A percentile compares a stretch with the other conserved stretches of the same genome.
Evolutionary conservation across 2,113 vertebrate species (phyloP).

Genomic region (Motacilla alba): DNA sequence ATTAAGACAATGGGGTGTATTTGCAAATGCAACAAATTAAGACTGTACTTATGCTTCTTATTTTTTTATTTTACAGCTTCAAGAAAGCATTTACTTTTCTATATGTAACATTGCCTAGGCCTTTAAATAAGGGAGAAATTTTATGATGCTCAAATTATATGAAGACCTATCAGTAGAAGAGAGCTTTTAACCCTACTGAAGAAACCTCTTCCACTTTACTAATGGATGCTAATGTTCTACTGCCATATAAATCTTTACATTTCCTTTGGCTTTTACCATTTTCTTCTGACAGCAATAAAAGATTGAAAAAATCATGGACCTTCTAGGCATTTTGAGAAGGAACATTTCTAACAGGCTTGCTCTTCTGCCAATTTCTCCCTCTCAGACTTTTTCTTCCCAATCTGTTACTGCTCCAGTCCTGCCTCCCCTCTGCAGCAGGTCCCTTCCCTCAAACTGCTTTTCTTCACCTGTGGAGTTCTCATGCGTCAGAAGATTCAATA

Average conservation of each 20-base stretch:
- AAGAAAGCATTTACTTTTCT: neutral
- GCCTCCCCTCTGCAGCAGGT: neutral
- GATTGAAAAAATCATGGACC: neutral
- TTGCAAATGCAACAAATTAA: neutral
- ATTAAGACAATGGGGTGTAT: neutral
- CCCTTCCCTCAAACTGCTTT: neutral
- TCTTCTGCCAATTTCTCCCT: neutral
- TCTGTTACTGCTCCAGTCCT: neutral
- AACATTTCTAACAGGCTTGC: neutral
- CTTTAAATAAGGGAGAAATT: neutral
- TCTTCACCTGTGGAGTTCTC: neutral
- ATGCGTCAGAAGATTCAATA: neutral
- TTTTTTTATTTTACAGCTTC: neutral
- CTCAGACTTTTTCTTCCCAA: neutral
- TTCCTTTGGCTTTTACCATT: neutral
- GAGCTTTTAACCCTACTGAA: neutral
- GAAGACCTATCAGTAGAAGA: neutral
- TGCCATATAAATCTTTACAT: neutral
- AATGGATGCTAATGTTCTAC: neutral
- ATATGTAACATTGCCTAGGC: neutral
- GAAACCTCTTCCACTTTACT: neutral
- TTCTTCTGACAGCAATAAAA: neutral
- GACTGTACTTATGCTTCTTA: neutral
- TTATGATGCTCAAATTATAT: neutral
- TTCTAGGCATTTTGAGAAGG: neutral